Base-by-base conservation (phyloP, 2,888 invertebrate genomes). In the Myathropa florea region DNA sequence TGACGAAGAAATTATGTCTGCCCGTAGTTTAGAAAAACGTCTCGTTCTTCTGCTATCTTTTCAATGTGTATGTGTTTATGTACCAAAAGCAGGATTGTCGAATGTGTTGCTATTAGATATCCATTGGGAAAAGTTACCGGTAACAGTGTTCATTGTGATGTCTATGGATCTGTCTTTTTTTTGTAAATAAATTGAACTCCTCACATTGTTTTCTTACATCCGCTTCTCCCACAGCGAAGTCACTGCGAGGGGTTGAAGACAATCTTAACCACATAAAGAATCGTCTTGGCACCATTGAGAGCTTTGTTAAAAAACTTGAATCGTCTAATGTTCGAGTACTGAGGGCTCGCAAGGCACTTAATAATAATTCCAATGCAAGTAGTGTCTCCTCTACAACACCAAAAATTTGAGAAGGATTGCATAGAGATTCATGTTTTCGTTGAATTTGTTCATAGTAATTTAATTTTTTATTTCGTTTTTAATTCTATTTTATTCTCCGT, bases 211-310 rank as follows among this genome's bases (percentile, higher is more conserved):
- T 33, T 30, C 57, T 33, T 14, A 26, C 39, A 60, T 24, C 28
- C 30, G 57, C 60, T 46, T 28, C 14, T 36, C 57, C 60, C 39
- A 60, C 71, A 71, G 71, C 18, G 55, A 68, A 39, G n/a, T 18
- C 26, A 3, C 39, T 39, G n/a, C 59, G 12, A 28, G 18, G n/a
- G 7, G 60, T 71, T 60, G 14, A 71, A 36, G 57, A n/a, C 7
- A 21, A 67, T 53, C 28, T 67, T 21, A 67, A 23, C 30, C 6
- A 7, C 3, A 4, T 70, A 70, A 33, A 70, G 3, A 28, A 4
- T 46, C 36, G n/a, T 14, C 28, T 71, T 7, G 39, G 18, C 36
- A 26, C 39, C 21, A 39, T 71, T 24, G 39, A 60, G 1, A 39
- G 10, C 14, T 39, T 60, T 28, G 39, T 60, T 60, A 71, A 60